A percentile compares a stretch with the other conserved stretches of the same genome.
phyloP scores from a whole-genome alignment of 2,888 invertebrate species.

The Hoplodrina blanda region DNA sequence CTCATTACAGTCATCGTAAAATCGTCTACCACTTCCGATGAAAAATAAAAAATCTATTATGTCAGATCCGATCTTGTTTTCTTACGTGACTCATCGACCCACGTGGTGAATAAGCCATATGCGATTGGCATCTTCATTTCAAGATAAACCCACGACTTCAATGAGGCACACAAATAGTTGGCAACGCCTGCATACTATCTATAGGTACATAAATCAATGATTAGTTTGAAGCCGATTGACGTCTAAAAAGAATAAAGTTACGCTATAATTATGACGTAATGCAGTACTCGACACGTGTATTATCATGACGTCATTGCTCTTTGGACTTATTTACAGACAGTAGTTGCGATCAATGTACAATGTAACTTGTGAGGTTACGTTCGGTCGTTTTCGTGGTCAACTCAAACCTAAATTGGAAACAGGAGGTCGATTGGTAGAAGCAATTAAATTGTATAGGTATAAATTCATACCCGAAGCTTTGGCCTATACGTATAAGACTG shows the following conservation, averaged over 20 bases:
- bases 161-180: constrained; percentile 2
- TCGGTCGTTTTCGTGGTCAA: constrained; percentile 27
- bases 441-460: constrained; percentile 18
- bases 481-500: constrained; percentile 10
- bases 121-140: constrained; percentile 26
- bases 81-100: constrained; percentile 28
- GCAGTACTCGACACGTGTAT: not conserved
- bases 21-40: not conserved
- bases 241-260: constrained; percentile 13
- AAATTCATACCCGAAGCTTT: constrained; percentile 26
- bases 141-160: constrained; percentile 21
- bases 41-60: not conserved
- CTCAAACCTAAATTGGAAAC: constrained; percentile 34
- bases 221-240: constrained; percentile 22
- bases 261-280: constrained; percentile 17
- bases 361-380: constrained; percentile 21
- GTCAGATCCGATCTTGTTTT: not conserved
- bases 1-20: constrained; percentile 5
- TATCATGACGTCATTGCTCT: constrained; percentile 27
- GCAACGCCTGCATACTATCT: not conserved
- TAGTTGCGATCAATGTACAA: constrained; percentile 10
- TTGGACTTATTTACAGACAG: constrained; percentile 22
- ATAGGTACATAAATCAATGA: constrained; percentile 9
- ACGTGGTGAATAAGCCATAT: not conserved
- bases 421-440: constrained; percentile 8